Evolutionary conservation across 35 echinoderm and acorn worm species (phyloP).

Genomic region (Eucidaris tribuloides): DNA sequence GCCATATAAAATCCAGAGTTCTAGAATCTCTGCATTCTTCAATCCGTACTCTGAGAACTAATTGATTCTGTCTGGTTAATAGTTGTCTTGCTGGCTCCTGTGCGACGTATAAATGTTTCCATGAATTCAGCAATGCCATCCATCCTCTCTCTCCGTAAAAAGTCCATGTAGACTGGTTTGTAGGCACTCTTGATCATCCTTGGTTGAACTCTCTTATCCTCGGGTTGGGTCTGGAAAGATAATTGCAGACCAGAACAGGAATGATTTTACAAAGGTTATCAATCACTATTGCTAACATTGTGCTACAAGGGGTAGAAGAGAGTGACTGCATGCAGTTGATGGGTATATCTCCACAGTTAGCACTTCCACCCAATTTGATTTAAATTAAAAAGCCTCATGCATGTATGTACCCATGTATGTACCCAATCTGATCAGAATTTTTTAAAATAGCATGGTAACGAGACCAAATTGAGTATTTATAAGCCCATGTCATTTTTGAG

Average conservation of each 20-base stretch:
- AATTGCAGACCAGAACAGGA: slow-evolving; percentile 6
- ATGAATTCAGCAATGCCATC: slow-evolving; percentile 76
- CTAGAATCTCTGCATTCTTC: too few relatives aligned
- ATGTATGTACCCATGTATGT: too few relatives aligned
- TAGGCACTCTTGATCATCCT: slow-evolving; percentile 45
- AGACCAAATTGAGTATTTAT: background rate
- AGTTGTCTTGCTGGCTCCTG: too few relatives aligned
- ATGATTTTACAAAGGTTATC: background rate
- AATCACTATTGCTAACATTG: background rate
- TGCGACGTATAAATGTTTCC: slow-evolving; percentile 57
- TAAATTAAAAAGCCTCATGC: too few relatives aligned
- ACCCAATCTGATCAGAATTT: too few relatives aligned
- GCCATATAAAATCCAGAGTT: too few relatives aligned
- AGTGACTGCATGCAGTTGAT: too few relatives aligned
- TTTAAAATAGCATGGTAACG: background rate
- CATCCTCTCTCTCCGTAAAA: slow-evolving; percentile 56
- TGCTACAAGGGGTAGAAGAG: background rate
- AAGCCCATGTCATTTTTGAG: background rate
- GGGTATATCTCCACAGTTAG: too few relatives aligned
- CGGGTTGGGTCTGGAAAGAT: slow-evolving; percentile 59
- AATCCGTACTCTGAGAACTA: too few relatives aligned
- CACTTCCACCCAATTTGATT: background rate
- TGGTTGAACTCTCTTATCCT: slow-evolving; percentile 56
- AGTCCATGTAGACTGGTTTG: slow-evolving; percentile 70
- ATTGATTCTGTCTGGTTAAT: too few relatives aligned